Conservation (phyloP, 2,888 invertebrate species). For the Andrena minutula region DNA sequence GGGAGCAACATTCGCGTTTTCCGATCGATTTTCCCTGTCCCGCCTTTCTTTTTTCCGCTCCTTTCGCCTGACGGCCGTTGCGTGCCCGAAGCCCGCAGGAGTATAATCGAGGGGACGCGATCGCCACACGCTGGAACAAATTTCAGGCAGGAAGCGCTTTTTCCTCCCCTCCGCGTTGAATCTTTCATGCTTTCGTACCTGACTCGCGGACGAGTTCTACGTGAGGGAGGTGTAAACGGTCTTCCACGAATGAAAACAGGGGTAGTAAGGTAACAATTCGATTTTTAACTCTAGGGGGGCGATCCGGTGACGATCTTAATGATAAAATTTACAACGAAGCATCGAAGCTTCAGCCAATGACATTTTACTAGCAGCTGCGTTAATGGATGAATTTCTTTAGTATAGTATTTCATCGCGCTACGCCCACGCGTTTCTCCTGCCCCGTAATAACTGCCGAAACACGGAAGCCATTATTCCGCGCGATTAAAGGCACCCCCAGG, state of each 20-base stretch:
- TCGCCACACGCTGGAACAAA: conserved; percentile 40
- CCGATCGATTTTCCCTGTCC: conserved; percentile 33
- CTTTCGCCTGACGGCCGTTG: not conserved
- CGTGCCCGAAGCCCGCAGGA: not conserved
- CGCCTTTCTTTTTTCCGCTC: not conserved
- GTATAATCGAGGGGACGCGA: conserved; percentile 59
- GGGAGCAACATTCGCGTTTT: conserved; percentile 35
- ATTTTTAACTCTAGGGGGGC: not conserved
- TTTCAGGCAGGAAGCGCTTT: conserved; percentile 29
- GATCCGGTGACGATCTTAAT: not conserved
- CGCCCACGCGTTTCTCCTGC: not conserved
- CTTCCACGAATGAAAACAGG: conserved; percentile 1
- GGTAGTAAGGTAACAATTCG: not conserved
- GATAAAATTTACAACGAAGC: too few relatives aligned
- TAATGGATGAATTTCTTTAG: too few relatives aligned
- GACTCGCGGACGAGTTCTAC: conserved; percentile 45
- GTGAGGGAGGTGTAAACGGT: conserved; percentile 60
- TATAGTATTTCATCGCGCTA: too few relatives aligned
- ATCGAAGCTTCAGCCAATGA: not conserved
- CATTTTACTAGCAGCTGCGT: not conserved
- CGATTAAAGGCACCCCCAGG: conserved; percentile 20
- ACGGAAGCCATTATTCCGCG: conserved; percentile 29
- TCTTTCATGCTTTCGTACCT: conserved; percentile 63
- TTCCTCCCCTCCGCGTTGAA: conserved; percentile 51
- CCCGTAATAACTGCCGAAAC: conserved; percentile 13